phyloP scores from a whole-genome alignment of 2,888 invertebrate genomes.

The Argyresthia goedartella region DNA sequence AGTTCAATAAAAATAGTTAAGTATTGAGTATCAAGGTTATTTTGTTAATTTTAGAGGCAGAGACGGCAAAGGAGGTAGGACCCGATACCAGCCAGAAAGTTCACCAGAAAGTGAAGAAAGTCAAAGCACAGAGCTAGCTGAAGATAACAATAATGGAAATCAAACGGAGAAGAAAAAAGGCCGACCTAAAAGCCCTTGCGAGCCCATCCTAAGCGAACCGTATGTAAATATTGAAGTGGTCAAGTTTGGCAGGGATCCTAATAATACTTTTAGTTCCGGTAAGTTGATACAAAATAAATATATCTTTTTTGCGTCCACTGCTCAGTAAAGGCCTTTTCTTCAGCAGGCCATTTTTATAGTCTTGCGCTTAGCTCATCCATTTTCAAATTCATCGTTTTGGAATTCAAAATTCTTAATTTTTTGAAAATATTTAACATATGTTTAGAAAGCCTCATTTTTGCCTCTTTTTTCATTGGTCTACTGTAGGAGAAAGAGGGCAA shows the following conservation, averaged over 20 bases:
- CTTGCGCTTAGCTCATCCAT: background rate
- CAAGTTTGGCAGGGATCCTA: constrained; percentile 78
- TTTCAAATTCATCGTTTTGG: too few relatives aligned
- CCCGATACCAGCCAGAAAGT: constrained; percentile 31
- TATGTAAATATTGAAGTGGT: constrained; percentile 79
- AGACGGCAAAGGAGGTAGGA: constrained; percentile 49
- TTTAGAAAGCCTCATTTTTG: too few relatives aligned
- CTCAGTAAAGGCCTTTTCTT: too few relatives aligned
- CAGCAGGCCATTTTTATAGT: background rate
- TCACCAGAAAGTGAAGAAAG: constrained; percentile 22
- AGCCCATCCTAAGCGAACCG: constrained; percentile 74
- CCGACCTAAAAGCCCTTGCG: constrained; percentile 75
- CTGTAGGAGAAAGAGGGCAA: too few relatives aligned
- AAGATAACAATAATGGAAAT: constrained; percentile 27
- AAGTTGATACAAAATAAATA: too few relatives aligned
- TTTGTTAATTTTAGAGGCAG: constrained; percentile 35
- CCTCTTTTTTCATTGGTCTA: too few relatives aligned
- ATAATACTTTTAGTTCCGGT: constrained; percentile 80
- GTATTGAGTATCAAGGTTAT: too few relatives aligned
- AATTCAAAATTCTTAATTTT: too few relatives aligned
- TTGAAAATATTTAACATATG: too few relatives aligned
- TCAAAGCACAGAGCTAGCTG: constrained; percentile 17
- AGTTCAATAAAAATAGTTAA: too few relatives aligned
- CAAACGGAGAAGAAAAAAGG: constrained; percentile 47
- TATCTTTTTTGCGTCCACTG: too few relatives aligned